A percentile compares a stretch with the other conserved stretches of the same genome.
Evolutionary conservation across 2,888 invertebrate species (phyloP).

Genomic region (Drosophila eohydei): DNA sequence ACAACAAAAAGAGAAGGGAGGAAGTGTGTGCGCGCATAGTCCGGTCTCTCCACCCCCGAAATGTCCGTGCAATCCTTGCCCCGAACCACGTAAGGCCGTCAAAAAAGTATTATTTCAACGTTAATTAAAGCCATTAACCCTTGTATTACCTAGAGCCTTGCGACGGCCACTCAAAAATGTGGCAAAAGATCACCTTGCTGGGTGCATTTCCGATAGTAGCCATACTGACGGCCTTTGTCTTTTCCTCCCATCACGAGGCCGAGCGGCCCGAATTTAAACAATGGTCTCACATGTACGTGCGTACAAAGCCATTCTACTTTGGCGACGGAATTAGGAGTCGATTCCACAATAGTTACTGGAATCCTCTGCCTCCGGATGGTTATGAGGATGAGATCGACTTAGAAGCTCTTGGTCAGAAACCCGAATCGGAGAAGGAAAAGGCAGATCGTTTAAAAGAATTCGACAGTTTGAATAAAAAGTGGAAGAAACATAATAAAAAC

Average conservation of each 20-base stretch:
- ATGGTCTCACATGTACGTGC: conserved; percentile 56
- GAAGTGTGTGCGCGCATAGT: background rate
- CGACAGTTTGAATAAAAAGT: conserved; percentile 26
- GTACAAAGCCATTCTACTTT: conserved; percentile 55
- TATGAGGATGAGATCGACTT: conserved; percentile 69
- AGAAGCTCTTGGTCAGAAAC: conserved; percentile 27
- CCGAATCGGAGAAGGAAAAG: conserved; percentile 44
- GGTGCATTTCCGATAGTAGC: conserved; percentile 42
- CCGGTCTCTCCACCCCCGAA: background rate
- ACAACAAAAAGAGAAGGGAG: background rate
- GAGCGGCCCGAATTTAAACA: conserved; percentile 52
- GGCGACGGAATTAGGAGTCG: conserved; percentile 46
- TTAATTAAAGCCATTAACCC: background rate
- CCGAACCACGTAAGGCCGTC: conserved; percentile 29
- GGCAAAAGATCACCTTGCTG: conserved; percentile 44
- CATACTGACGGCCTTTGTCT: conserved; percentile 36
- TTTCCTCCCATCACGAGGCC: conserved; percentile 30
- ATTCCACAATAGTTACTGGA: conserved; percentile 59
- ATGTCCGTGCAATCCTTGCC: conserved; percentile 16
- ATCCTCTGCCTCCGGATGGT: conserved; percentile 67
- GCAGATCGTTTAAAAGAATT: conserved; percentile 37
- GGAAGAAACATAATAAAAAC: conserved; percentile 35
- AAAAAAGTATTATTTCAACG: background rate
- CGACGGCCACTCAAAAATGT: conserved; percentile 14
- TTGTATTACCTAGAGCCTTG: conserved; percentile 5